A percentile compares a stretch with the other conserved stretches of the same genome.
Conservation (phyloP, 2,113 vertebrate genomes). For the Tetraodon nigroviridis region DNA sequence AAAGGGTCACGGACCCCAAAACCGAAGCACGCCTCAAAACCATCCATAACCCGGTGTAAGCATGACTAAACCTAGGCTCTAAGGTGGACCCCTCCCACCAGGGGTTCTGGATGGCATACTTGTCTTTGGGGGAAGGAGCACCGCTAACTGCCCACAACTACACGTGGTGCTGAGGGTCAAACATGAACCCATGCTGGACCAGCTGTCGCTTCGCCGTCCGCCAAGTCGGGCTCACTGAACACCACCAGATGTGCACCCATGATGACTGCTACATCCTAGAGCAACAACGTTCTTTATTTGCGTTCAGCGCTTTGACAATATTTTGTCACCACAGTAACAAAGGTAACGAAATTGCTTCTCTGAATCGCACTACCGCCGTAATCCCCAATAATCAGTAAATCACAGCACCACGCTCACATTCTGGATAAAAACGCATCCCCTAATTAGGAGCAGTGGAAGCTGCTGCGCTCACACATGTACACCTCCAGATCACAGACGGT, state of each 20-base stretch:
- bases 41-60: slow-evolving; percentile 55
- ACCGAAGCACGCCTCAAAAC: slow-evolving; percentile 48
- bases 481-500: slow-evolving; percentile 50
- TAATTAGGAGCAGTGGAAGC: slow-evolving; percentile 53
- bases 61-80: slow-evolving; percentile 58
- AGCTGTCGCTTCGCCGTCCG: slow-evolving; percentile 76
- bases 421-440: slow-evolving; percentile 49
- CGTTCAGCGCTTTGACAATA: slow-evolving; percentile 36
- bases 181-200: slow-evolving; percentile 75
- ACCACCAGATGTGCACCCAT: slow-evolving; percentile 67
- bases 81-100: slow-evolving; percentile 69
- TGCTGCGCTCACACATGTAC: slow-evolving; percentile 46
- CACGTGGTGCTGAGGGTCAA: slow-evolving; percentile 72
- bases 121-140: slow-evolving; percentile 68
- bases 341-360: slow-evolving; percentile 8
- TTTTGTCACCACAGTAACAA: background rate
- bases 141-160: slow-evolving; percentile 61
- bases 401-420: slow-evolving; percentile 41
- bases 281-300: slow-evolving; percentile 42
- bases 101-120: slow-evolving; percentile 67
- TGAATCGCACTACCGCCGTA: slow-evolving; percentile 2
- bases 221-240: slow-evolving; percentile 58
- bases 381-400: slow-evolving; percentile 45
- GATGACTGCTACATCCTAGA: slow-evolving; percentile 26
- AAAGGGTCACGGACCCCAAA: slow-evolving; percentile 53